Evolutionary conservation across 2,113 vertebrate genomes (phyloP), one percentile per base, ranked within the genome.

Genomic region (Notiomystis cincta): DNA sequence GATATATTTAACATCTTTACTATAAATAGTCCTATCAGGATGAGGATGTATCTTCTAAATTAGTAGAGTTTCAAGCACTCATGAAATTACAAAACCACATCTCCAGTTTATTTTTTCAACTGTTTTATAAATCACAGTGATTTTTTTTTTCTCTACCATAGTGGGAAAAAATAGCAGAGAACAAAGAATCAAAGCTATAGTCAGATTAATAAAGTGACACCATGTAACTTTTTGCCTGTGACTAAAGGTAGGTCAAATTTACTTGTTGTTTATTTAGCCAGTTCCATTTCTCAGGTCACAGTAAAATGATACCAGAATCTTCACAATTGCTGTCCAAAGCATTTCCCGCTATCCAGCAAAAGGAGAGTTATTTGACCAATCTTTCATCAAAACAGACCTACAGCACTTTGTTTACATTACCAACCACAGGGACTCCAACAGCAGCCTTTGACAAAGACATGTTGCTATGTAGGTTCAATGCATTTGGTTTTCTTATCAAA

Each of bases 401-500:
- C 98, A 99, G 98, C 98, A 98, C 97, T 98, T 94, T 98, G 98
- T 99, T 99, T 99, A 98, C 97, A 82, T 98, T 98, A 96, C 97
- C 93, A 92, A 84, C 94, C 95, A 81, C 94, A 95, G 73, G 85
- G 95, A 94, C 95, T 35, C 93, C 87, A 95, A 96, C 92, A 97
- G 95, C 97, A 90, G 96, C 93, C 60, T 91, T 89, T 92, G 97
- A 97, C 95, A 96, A 96, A 97, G 94, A 79, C 78, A 66, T 75
- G 71, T 88, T 94, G 77, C 50, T 80, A 45, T 65, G 79, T 56
- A 93, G 80, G 75, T 95, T 93, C 90, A 80, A 44, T 67, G 60
- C 47, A 76, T 94, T 95, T 27, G 23, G 37, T 81, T 96, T 90
- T 61, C 94, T 97, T 82, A 94, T 77, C 73, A 83, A 91, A 94